These are phyloP conservation scores for Beroe ovata DNA, from an alignment of 37 sponge, comb jelly and placozoan genomes.

Conservation along the genomic window DNA sequence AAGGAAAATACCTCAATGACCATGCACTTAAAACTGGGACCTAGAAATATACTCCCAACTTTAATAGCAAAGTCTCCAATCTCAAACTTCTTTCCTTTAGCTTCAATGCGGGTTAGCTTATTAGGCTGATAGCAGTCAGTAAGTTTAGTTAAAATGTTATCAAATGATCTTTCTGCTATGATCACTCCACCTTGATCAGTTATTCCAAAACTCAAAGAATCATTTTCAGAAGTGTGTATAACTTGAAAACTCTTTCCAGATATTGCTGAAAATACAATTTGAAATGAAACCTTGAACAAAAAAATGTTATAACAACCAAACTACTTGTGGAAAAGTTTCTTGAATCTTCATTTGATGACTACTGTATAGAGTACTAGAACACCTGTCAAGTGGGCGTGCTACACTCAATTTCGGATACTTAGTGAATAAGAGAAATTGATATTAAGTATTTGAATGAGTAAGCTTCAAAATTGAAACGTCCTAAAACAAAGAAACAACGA, in stretches of 20 bases:
- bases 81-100: slow-evolving; percentile 60
- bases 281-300: no score
- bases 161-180: slow-evolving; percentile 53
- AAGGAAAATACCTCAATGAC: slow-evolving; percentile 43
- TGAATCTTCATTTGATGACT: no score
- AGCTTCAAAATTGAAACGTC: no score
- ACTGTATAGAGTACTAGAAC: neutral
- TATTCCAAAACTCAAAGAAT: neutral
- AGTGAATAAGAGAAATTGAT: no score
- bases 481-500: no score
- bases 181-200: neutral
- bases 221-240: slow-evolving; percentile 41
- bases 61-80: slow-evolving; percentile 54
- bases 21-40: slow-evolving; percentile 21
- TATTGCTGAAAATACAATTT: slow-evolving; percentile 45
- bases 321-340: no score
- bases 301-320: no score
- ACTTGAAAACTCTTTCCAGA: slow-evolving; percentile 49
- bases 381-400: neutral
- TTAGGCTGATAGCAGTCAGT: slow-evolving; percentile 51
- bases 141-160: slow-evolving; percentile 31
- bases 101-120: slow-evolving; percentile 31
- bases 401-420: no score
- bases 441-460: no score
- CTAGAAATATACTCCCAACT: slow-evolving; percentile 46